These are phyloP conservation scores for Coenonympha arcania DNA, from an alignment of 2,888 invertebrate species.

Conservation along the genomic window DNA sequence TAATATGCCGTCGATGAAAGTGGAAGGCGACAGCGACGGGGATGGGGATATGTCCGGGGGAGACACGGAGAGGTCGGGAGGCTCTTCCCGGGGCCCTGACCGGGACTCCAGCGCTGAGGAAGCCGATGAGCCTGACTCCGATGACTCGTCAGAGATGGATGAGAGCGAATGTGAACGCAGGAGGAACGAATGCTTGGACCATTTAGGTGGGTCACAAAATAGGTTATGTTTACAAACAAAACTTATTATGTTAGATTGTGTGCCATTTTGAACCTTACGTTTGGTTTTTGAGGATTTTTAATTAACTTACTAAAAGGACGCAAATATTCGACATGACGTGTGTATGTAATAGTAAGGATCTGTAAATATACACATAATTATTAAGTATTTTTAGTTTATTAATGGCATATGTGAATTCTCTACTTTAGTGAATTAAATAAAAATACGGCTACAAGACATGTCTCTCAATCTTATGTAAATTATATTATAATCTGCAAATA, in stretches of 20 bases:
- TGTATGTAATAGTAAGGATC: too few relatives aligned
- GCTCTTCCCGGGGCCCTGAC: conserved; percentile 78
- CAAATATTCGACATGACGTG: too few relatives aligned
- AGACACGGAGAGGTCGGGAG: conserved; percentile 79
- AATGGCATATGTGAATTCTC: too few relatives aligned
- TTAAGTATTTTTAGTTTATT: too few relatives aligned
- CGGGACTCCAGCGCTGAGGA: conserved; percentile 83
- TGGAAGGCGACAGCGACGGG: conserved; percentile 75
- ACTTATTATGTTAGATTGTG: conserved; percentile 16
- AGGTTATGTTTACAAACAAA: conserved; percentile 72
- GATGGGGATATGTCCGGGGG: conserved; percentile 81
- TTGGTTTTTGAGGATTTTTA: not conserved
- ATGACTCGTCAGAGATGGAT: conserved; percentile 92
- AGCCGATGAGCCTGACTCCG: conserved; percentile 86
- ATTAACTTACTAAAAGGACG: too few relatives aligned
- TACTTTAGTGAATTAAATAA: too few relatives aligned
- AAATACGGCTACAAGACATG: too few relatives aligned
- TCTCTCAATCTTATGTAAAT: too few relatives aligned
- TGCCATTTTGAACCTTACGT: conserved; percentile 26
- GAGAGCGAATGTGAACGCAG: conserved; percentile 91
- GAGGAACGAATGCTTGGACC: conserved; percentile 87
- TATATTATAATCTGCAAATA: too few relatives aligned
- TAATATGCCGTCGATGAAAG: conserved; percentile 79
- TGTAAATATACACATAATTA: too few relatives aligned
- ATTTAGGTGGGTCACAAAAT: conserved; percentile 72